These are phyloP conservation scores for Rhyacophila brunnea DNA, from an alignment of 1,140 invertebrate genomes.

Conservation along the genomic window DNA sequence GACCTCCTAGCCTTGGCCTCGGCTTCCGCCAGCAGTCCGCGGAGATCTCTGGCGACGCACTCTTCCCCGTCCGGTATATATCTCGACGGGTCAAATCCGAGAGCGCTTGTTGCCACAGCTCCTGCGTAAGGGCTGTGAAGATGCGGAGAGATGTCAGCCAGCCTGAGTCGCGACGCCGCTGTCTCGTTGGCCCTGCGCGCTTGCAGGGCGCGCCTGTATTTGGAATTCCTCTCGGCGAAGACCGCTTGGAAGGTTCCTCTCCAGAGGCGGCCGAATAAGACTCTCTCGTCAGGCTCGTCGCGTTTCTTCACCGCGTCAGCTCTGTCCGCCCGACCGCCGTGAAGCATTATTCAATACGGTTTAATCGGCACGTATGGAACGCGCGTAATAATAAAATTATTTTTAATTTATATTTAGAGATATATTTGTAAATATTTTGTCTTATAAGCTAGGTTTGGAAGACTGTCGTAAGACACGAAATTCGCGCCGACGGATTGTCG, in stretches of 20 bases:
- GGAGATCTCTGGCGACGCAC: slow-evolving; percentile 43
- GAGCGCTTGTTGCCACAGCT: not conserved
- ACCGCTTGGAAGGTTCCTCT: slow-evolving; percentile 58
- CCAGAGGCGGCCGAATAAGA: slow-evolving; percentile 64
- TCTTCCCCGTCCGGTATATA: too few relatives aligned
- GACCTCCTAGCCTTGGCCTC: slow-evolving; percentile 45
- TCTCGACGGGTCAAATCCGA: too few relatives aligned
- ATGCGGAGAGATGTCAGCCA: slow-evolving; percentile 7
- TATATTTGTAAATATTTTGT: slow-evolving; percentile 5
- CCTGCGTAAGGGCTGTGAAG: slow-evolving; percentile 3
- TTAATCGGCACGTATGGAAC: not conserved
- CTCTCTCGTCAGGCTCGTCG: slow-evolving; percentile 53
- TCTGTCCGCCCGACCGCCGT: slow-evolving; percentile 35
- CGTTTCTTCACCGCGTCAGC: slow-evolving; percentile 42
- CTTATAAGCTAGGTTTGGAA: slow-evolving; percentile 30
- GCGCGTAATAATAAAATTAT: slow-evolving; percentile 1
- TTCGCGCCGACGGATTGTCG: slow-evolving; percentile 11
- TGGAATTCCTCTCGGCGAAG: slow-evolving; percentile 42
- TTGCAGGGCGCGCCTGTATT: slow-evolving; percentile 41
- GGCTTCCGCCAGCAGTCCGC: slow-evolving; percentile 44
- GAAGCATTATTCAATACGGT: slow-evolving; percentile 31
- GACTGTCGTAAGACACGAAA: slow-evolving; percentile 35
- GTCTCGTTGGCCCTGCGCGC: slow-evolving; percentile 18
- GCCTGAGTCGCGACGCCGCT: not conserved
- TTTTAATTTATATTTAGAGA: not conserved